Percentiles rank a stretch among this genome's conserved stretches.
Evolutionary conservation across 2,113 vertebrate genomes (phyloP).

Genomic region (Pteruthius melanotis): DNA sequence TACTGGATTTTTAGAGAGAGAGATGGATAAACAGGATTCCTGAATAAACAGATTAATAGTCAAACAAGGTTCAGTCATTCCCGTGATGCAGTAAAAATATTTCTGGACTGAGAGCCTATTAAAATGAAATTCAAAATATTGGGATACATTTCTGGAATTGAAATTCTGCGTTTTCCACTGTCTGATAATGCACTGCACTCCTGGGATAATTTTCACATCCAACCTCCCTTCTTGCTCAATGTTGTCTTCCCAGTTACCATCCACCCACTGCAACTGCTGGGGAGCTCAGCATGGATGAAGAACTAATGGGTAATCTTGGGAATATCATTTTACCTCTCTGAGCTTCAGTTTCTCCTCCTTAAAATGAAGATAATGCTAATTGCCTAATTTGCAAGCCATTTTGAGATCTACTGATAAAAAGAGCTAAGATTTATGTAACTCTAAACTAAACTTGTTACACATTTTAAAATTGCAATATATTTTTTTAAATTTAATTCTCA

Average conservation of each 20-base stretch:
- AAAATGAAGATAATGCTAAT: conserved; percentile 17
- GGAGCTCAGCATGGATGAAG: not conserved
- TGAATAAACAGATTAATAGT: not conserved
- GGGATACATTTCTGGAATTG: not conserved
- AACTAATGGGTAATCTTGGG: not conserved
- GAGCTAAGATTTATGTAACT: not conserved
- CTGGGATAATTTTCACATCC: not conserved
- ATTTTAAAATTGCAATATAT: not conserved
- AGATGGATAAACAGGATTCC: not conserved
- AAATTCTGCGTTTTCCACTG: not conserved
- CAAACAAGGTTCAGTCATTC: not conserved
- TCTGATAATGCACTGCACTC: not conserved
- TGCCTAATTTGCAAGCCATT: conserved; percentile 6
- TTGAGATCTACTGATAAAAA: not conserved
- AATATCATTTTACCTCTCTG: not conserved
- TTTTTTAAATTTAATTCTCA: not conserved
- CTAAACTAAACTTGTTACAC: not conserved
- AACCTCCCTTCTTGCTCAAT: not conserved
- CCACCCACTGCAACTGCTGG: not conserved
- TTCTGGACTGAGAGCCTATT: not conserved
- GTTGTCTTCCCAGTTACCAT: not conserved
- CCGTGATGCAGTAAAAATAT: not conserved
- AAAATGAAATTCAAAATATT: not conserved
- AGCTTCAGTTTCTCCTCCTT: not conserved
- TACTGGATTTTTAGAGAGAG: not conserved